These are phyloP conservation scores for Yoshiicerus persimilis DNA, from an alignment of 1,140 invertebrate species.

Conservation along the genomic window DNA sequence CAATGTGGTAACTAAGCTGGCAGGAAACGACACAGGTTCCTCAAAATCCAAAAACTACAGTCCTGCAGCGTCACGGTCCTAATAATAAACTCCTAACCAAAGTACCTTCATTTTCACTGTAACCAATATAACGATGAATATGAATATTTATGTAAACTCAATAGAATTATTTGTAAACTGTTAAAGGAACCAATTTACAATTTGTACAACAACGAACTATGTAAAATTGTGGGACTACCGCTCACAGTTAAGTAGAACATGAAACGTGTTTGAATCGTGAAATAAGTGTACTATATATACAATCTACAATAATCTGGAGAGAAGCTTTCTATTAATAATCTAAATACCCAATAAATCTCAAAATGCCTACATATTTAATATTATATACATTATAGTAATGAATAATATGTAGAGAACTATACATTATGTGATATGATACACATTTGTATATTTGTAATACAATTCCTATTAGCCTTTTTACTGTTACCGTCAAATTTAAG, in stretches of 20 bases:
- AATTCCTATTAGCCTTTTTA: not conserved
- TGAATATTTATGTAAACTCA: not conserved
- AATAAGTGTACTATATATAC: not conserved
- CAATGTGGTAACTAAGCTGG: not conserved
- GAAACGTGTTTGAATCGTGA: not conserved
- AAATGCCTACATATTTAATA: not conserved
- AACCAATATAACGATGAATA: not conserved
- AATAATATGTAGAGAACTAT: not conserved
- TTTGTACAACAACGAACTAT: not conserved
- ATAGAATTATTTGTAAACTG: not conserved
- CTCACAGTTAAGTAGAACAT: not conserved
- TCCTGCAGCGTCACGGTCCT: not conserved
- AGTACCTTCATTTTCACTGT: not conserved
- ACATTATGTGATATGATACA: not conserved
- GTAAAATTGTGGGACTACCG: not conserved
- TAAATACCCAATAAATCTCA: not conserved
- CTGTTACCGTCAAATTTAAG: not conserved
- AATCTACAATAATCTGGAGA: not conserved
- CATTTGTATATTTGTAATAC: not conserved
- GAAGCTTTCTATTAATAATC: not conserved
- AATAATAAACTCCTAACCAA: not conserved
- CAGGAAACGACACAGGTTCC: not conserved
- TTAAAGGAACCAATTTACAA: not conserved
- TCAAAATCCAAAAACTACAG: not conserved
- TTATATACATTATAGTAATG: not conserved